phyloP scores from a whole-genome alignment of 2,797 vertebrate genomes.

The Heteromormyrus szaboi region DNA sequence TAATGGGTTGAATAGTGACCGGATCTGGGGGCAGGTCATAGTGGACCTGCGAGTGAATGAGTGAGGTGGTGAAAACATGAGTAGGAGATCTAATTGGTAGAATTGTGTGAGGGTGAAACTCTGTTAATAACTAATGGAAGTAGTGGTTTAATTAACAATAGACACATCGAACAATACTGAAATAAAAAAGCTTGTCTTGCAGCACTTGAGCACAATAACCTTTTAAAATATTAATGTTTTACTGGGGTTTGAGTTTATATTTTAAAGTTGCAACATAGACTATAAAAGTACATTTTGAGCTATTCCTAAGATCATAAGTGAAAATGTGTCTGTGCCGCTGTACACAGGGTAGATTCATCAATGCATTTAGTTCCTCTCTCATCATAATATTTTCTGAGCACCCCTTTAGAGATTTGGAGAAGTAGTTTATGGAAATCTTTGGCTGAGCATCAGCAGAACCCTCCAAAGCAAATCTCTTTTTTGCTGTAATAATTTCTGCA shows the following conservation, averaged over 20 bases:
- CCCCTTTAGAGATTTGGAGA: constrained; percentile 15
- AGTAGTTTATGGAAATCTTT: constrained; percentile 16
- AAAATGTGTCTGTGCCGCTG: background rate
- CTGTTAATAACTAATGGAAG: background rate
- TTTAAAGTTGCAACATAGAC: background rate
- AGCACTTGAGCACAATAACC: background rate
- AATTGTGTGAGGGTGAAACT: background rate
- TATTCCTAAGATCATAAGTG: background rate
- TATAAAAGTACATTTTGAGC: background rate
- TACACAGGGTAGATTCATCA: background rate
- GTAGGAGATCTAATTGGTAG: background rate
- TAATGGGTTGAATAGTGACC: background rate
- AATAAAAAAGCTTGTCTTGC: background rate
- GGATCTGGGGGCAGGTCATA: background rate
- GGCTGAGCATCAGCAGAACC: constrained; percentile 19
- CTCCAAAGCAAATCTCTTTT: constrained; percentile 16
- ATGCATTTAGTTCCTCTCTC: background rate
- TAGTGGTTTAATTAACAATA: background rate
- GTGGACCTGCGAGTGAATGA: background rate
- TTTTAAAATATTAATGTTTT: background rate
- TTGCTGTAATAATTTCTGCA: constrained; percentile 3
- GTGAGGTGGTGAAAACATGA: background rate
- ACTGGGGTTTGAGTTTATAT: background rate
- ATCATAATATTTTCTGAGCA: constrained; percentile 19
- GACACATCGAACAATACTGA: background rate